Evolutionary conservation across 2,888 invertebrate genomes (phyloP), one percentile per base, ranked within the genome.

Genomic region (Drosophila dives): DNA sequence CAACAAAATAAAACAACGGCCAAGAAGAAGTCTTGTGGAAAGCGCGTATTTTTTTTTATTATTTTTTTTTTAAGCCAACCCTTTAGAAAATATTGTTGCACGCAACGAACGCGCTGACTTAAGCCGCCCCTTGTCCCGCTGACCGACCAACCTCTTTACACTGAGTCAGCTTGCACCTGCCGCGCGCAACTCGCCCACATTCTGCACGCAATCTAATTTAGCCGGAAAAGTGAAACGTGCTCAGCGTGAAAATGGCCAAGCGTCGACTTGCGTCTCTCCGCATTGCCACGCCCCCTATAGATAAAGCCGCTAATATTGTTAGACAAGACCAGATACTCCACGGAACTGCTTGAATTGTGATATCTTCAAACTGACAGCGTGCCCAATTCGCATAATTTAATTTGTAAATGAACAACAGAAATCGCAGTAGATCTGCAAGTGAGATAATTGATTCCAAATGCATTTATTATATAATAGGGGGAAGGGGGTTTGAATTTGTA

Each of bases 151-250:
- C 20, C 17, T 36, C 26, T n/a, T 11, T 5, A 1, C 23, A 15
- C 45, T 45, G 11, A 49, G 56, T 26, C 66, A 64, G 51, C 81
- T 75, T 90, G 86, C 85, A 85, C 85, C 85, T 85, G 89, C 75
- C 69, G 26, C 29, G 53, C 71, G 29, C 32, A 23, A 20, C 34
- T 72, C 63, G 55, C 72, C 82, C 85, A 86, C 83, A 80, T 87
- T 72, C 71, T 58, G 69, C 86, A 90, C 86, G 86, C 86, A 86
- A 86, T 86, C 86, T 77, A 81, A 86, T 86, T 86, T 86, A 59
- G 75, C 63, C 73, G 54, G 72, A 54, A 74, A 62, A 70, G 69
- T 62, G 68, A 74, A 74, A 84, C 89, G 89, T 86, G 86, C 78
- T 40, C 68, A 70, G 69, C 80, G 66, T 73, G 70, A 67, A 76